Conservation (phyloP, 2,888 invertebrate genomes). For the Cataglyphis livida region DNA sequence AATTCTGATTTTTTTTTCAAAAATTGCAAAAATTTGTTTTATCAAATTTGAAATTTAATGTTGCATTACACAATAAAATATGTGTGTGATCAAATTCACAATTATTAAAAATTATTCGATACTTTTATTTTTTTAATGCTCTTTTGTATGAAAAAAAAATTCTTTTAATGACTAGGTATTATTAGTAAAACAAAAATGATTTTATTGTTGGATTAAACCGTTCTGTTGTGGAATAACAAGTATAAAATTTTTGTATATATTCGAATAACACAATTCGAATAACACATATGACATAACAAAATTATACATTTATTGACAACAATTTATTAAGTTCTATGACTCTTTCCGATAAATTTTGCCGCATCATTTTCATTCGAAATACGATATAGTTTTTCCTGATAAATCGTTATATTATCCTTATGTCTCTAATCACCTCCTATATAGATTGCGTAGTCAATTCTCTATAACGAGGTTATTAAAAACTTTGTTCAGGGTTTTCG, state of each 20-base stretch:
- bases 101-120: neutral
- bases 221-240: neutral
- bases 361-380: conserved; percentile 9
- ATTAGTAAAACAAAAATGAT: neutral
- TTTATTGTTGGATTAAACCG: neutral
- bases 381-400: neutral
- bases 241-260: neutral
- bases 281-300: neutral
- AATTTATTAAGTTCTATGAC: neutral
- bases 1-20: neutral
- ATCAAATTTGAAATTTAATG: neutral
- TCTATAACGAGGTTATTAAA: conserved; percentile 15
- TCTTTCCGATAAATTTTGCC: conserved; percentile 3
- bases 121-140: neutral
- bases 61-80: neutral
- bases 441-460: neutral
- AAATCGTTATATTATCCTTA: conserved; percentile 6
- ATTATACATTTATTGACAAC: conserved; percentile 3
- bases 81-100: neutral
- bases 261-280: neutral
- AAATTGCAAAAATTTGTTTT: neutral
- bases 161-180: neutral
- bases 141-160: neutral
- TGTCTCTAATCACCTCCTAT: neutral
- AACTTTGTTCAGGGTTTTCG: neutral